phyloP scores from a whole-genome alignment of 2,797 vertebrate species.

The Dermochelys coriacea region DNA sequence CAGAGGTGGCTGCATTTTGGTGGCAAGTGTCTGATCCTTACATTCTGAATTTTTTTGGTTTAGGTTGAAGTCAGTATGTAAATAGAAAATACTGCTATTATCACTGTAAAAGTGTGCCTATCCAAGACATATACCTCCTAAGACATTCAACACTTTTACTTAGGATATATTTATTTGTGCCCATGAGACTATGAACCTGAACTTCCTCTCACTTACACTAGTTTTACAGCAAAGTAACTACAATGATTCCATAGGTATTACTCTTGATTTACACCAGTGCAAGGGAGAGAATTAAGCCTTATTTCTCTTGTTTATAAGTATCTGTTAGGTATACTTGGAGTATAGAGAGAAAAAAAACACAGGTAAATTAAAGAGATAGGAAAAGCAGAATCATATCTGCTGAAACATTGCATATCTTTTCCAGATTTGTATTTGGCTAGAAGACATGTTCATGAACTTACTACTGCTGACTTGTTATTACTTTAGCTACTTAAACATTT shows the following conservation, averaged over 20 bases:
- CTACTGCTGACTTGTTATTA: neutral
- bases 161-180: neutral
- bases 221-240: neutral
- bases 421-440: neutral
- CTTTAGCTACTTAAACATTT: neutral
- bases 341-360: rapidly evolving
- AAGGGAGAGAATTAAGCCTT: neutral
- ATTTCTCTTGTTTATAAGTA: neutral
- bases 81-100: neutral
- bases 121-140: neutral
- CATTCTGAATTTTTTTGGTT: neutral
- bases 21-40: rapidly evolving
- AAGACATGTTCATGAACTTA: neutral
- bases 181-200: neutral
- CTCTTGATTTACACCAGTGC: neutral
- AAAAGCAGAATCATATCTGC: neutral
- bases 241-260: neutral
- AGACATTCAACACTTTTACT: neutral
- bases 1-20: neutral
- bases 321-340: neutral
- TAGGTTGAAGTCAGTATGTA: neutral
- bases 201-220: neutral
- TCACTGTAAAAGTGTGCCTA: neutral
- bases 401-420: neutral
- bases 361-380: neutral